These are phyloP conservation scores for Phoenicopterus ruber DNA, from an alignment of 2,113 vertebrate genomes.

Conservation along the genomic window DNA sequence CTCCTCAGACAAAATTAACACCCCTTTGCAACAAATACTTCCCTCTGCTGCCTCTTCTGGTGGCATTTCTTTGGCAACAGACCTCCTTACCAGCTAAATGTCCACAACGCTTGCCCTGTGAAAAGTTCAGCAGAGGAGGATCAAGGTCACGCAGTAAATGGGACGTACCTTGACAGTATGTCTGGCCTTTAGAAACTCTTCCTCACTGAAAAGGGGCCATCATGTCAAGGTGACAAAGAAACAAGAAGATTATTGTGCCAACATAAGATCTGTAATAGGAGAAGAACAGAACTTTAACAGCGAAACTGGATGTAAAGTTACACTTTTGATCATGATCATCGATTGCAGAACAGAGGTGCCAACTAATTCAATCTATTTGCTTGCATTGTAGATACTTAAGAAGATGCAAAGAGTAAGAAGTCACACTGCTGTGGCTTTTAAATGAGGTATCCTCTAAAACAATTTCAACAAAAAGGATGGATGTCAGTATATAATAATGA, in stretches of 20 bases:
- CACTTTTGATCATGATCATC: not conserved
- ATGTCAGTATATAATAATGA: not conserved
- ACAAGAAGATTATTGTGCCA: not conserved
- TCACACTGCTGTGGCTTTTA: not conserved
- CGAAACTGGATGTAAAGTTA: not conserved
- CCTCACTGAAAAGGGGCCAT: not conserved
- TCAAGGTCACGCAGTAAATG: not conserved
- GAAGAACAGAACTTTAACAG: not conserved
- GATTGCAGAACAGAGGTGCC: not conserved
- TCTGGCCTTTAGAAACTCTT: not conserved
- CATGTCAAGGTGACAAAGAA: not conserved
- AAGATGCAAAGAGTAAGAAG: not conserved
- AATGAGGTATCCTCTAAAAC: not conserved
- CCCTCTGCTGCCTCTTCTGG: not conserved
- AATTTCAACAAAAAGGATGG: not conserved
- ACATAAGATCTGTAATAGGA: not conserved
- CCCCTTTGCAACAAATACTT: not conserved
- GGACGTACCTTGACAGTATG: not conserved
- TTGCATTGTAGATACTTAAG: not conserved
- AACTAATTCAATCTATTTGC: not conserved
- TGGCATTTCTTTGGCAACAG: not conserved
- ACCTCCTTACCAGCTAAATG: not conserved
- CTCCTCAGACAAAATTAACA: not conserved
- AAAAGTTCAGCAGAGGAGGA: not conserved
- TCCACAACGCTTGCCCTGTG: too few relatives aligned